These are phyloP conservation scores for Elysia crispata DNA, from an alignment of 2,888 invertebrate species.

Conservation along the genomic window DNA sequence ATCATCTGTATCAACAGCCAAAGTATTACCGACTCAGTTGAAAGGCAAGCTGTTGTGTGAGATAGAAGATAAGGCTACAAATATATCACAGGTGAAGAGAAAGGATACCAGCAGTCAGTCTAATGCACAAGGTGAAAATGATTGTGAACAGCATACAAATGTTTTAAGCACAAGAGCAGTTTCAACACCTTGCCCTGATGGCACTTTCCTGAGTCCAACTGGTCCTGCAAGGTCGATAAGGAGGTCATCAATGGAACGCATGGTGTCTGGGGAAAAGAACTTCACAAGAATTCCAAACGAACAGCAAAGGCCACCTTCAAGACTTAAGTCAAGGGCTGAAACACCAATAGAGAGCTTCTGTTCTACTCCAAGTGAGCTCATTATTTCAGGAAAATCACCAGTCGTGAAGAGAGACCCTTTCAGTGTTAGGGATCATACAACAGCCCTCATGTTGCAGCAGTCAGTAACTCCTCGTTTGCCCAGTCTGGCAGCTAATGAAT, in stretches of 20 bases:
- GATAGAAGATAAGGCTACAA: too few species aligned
- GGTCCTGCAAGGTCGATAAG: constrained; percentile 42
- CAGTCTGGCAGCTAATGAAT: too few species aligned
- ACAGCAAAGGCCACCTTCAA: not conserved
- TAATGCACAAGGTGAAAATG: too few species aligned
- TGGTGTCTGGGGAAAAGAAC: constrained; percentile 24
- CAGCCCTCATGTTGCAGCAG: constrained; percentile 17
- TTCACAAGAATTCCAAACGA: constrained; percentile 31
- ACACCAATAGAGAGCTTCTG: constrained; percentile 4
- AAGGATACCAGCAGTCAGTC: not conserved
- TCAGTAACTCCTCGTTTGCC: not conserved
- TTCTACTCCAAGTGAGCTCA: too few species aligned
- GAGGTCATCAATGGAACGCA: constrained; percentile 43
- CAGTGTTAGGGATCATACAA: constrained; percentile 3
- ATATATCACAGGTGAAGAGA: too few species aligned
- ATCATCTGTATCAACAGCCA: too few species aligned
- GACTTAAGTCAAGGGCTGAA: constrained; percentile 9
- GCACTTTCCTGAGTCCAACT: constrained; percentile 45
- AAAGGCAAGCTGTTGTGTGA: too few species aligned
- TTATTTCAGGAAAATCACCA: too few species aligned
- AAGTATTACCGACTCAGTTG: too few species aligned
- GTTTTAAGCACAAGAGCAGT: too few species aligned
- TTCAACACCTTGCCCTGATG: not conserved
- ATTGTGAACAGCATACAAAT: too few species aligned
- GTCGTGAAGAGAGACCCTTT: too few species aligned